A percentile compares a stretch with the other conserved stretches of the same genome.
Evolutionary conservation across 2,888 invertebrate species (phyloP).

Genomic region (Amblyteles armatorius): DNA sequence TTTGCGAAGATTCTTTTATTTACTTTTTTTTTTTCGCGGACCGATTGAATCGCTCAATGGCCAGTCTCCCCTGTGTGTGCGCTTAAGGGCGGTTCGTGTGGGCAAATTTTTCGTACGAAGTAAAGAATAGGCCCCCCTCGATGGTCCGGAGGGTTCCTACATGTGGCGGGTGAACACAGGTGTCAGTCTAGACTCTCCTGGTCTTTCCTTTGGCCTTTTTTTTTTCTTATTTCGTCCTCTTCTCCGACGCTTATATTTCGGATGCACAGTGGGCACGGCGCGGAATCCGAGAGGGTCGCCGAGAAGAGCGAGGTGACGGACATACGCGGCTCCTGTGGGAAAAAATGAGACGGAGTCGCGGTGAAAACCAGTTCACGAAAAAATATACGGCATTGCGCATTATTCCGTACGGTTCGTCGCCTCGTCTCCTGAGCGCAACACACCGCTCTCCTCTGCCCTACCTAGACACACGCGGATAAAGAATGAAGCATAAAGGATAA

Average conservation of each 20-base stretch:
- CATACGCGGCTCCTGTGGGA: slow-evolving; percentile 74
- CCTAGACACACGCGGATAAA: slow-evolving; percentile 74
- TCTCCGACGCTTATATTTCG: slow-evolving; percentile 70
- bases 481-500: slow-evolving; percentile 78
- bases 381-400: slow-evolving; percentile 74
- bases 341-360: slow-evolving; percentile 74
- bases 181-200: slow-evolving; percentile 84
- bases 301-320: slow-evolving; percentile 69
- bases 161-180: slow-evolving; percentile 79
- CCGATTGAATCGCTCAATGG: neutral
- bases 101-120: slow-evolving; percentile 23
- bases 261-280: slow-evolving; percentile 67
- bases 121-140: slow-evolving; percentile 7
- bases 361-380: slow-evolving; percentile 78
- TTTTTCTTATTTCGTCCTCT: slow-evolving; percentile 28
- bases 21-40: neutral
- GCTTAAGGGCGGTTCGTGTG: slow-evolving; percentile 14
- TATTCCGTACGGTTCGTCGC: slow-evolving; percentile 77
- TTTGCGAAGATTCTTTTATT: neutral
- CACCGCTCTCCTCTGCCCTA: slow-evolving; percentile 45
- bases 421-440: slow-evolving; percentile 32
- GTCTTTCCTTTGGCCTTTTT: slow-evolving; percentile 39
- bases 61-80: neutral
- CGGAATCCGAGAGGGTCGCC: slow-evolving; percentile 64
- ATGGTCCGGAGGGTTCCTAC: slow-evolving; percentile 60